Evolutionary conservation across 2,888 invertebrate genomes (phyloP).

Genomic region (Agrochola circellaris): DNA sequence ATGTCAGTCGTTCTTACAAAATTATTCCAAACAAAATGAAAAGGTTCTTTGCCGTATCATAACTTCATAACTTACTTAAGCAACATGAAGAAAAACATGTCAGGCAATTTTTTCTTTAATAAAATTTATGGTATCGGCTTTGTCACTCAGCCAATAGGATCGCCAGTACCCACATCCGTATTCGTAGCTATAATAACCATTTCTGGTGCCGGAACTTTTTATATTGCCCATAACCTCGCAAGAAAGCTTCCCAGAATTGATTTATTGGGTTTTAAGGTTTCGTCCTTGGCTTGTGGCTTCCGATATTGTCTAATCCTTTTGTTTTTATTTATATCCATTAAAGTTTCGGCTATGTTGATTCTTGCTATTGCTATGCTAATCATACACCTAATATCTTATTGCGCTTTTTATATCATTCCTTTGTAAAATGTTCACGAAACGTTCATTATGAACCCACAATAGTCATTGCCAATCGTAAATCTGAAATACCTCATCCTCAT

Average conservation of each 20-base stretch:
- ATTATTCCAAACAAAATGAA: slow-evolving; percentile 14
- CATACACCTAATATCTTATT: neutral
- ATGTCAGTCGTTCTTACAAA: neutral
- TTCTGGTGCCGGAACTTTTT: slow-evolving; percentile 36
- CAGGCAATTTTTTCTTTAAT: neutral
- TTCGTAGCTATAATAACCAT: slow-evolving; percentile 27
- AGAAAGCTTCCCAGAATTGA: slow-evolving; percentile 35
- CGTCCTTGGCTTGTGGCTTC: neutral
- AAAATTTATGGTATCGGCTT: slow-evolving; percentile 13
- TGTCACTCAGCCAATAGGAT: slow-evolving; percentile 33
- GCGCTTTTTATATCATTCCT: neutral
- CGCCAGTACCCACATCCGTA: slow-evolving; percentile 19
- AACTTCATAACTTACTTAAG: neutral
- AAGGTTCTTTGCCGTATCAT: neutral
- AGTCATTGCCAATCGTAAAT: neutral
- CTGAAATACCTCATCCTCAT: neutral
- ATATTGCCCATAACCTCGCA: slow-evolving; percentile 18
- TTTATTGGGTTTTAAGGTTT: slow-evolving; percentile 37
- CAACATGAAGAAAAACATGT: neutral
- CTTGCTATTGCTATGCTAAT: too few species aligned
- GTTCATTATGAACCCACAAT: neutral
- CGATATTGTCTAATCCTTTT: neutral
- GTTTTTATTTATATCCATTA: neutral
- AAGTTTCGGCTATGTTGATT: too few species aligned
- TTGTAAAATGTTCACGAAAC: slow-evolving; percentile 2